Conservation (phyloP, 2,888 invertebrate genomes). For the Agrochola lota region DNA sequence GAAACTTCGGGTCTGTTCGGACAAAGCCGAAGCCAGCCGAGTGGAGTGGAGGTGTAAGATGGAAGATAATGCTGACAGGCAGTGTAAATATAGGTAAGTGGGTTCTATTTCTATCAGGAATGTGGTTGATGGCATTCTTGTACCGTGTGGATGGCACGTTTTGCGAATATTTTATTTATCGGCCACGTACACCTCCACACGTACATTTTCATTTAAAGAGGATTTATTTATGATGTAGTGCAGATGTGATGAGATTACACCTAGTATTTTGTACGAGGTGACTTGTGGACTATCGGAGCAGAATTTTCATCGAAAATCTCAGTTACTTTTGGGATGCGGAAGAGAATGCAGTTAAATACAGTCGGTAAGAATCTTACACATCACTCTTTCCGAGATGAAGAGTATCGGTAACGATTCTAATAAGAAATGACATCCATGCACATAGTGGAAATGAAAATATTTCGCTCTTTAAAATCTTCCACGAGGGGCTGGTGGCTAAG, state of each 20-base stretch:
- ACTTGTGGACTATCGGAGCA: not conserved
- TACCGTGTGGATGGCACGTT: constrained; percentile 11
- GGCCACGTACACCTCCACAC: not conserved
- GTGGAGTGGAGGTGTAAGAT: constrained; percentile 83
- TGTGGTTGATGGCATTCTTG: not conserved
- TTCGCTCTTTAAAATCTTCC: too few species aligned
- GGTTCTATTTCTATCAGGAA: not conserved
- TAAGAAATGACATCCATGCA: not conserved
- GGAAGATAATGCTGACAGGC: constrained; percentile 87
- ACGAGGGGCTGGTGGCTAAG: too few species aligned
- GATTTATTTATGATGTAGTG: constrained; percentile 18
- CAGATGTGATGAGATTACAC: not conserved
- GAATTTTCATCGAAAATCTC: not conserved
- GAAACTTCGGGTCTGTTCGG: constrained; percentile 66
- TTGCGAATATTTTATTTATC: constrained; percentile 26
- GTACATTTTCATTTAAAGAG: constrained; percentile 30
- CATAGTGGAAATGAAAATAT: not conserved
- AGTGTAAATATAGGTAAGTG: constrained; percentile 85
- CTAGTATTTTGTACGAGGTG: too few species aligned
- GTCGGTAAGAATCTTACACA: not conserved
- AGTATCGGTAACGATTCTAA: not conserved
- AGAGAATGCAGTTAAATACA: too few species aligned
- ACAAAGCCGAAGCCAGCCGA: constrained; percentile 64
- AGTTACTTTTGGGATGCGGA: not conserved
- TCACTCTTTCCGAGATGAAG: too few species aligned